phyloP scores from a whole-genome alignment of 2,797 vertebrate species.

The Podarcis lilfordi region DNA sequence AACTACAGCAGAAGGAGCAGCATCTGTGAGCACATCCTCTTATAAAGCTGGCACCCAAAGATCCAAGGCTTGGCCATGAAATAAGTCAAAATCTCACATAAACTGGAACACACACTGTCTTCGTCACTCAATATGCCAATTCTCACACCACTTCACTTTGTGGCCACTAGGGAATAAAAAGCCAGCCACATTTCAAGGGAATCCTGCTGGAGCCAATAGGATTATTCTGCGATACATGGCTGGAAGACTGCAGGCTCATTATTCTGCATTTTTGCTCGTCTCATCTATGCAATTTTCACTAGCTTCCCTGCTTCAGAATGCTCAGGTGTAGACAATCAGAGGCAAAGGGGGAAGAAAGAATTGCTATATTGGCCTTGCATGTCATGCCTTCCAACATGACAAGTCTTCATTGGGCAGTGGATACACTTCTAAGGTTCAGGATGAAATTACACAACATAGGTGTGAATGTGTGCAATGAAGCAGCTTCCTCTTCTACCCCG shows the following conservation, averaged over 20 bases:
- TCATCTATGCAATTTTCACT: not conserved
- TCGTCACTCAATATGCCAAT: not conserved
- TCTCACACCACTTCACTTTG: slow-evolving; percentile 20
- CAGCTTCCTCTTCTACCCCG: not conserved
- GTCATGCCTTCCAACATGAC: not conserved
- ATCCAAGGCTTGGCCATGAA: not conserved
- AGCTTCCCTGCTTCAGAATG: slow-evolving; percentile 6
- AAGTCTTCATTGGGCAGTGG: slow-evolving; percentile 21
- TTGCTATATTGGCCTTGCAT: slow-evolving; percentile 11
- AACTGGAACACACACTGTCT: not conserved
- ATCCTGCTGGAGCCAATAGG: not conserved
- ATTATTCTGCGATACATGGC: not conserved
- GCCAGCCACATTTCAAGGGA: not conserved
- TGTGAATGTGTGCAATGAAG: not conserved
- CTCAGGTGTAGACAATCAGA: not conserved
- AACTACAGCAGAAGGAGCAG: not conserved
- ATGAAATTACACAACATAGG: not conserved
- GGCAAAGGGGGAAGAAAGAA: not conserved
- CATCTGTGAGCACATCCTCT: not conserved
- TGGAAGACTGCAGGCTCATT: not conserved
- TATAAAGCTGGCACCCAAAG: not conserved
- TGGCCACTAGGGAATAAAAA: not conserved
- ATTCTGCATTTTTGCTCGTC: not conserved
- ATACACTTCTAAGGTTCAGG: not conserved
- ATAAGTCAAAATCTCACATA: not conserved